Base-by-base conservation (phyloP, 2,888 invertebrate species). In the Melangyna quadrimaculata region DNA sequence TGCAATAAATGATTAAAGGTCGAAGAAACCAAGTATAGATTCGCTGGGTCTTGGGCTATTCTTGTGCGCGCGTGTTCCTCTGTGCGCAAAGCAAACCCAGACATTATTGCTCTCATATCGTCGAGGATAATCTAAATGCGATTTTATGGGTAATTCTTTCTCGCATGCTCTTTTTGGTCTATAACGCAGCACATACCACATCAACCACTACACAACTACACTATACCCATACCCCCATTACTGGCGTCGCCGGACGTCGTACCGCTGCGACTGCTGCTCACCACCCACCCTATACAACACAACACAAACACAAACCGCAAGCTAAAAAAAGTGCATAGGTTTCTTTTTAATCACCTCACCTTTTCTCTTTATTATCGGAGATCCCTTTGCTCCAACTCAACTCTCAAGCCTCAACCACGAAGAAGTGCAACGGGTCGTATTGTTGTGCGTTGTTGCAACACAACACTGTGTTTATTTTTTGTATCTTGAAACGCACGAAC, bases 1-100 rank as follows among this genome's bases (percentile, higher is more conserved):
- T 90, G 89, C 55, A 53, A 65, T 29, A 65, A 69, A 65, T 83
- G 71, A 83, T 84, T 77, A 84, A 72, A 84, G 80, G 75, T 69
- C 69, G 75, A 55, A 29, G 12, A 17, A 29, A 55, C 53, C 53
- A 29, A 29, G 53, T 29, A 29, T 29, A 53, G 14, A 48, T 24
- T 14, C 1, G 51, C 24, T 51, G 29, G 29, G 17, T 55, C 29
- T 55, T 29, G 4, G n/a, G 9, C 3, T n/a, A 1, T 27, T 24
- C 51, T 53, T n/a, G n/a, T n/a, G n/a, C 9, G 53, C 53, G 12
- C 53, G 27, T 10, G 71, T 59, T 43, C 10, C 35, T 53, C 22
- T 69, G 65, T 53, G 48, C 65, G 43, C 65, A 43, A n/a, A 22
- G 22, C 12, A 8, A 22, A 37, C 12, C 12, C 63, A 63, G 35